Evolutionary conservation across 2,888 invertebrate genomes (phyloP), one percentile per base, ranked within the genome.

Genomic region (Pediacus dermestoides): DNA sequence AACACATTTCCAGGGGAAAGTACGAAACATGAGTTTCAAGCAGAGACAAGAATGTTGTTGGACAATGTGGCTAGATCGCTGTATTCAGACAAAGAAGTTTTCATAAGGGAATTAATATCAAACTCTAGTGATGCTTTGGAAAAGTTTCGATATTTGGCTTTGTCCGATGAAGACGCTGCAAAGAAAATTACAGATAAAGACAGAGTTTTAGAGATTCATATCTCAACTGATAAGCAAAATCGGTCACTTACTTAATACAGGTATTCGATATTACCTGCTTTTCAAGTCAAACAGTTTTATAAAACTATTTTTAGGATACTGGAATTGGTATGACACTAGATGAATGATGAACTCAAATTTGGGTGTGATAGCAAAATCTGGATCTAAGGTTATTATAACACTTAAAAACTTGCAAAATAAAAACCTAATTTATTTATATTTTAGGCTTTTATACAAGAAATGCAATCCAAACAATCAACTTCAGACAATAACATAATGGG

Each of bases 1-100:
- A 25, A 14, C 39, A 22, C 28, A 22, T 30, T 62, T 55, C 25
- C 45, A 75, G 76, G 81, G 10, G 80, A 81, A 56, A 58, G 58
- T 31, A 58, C 61, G 4, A 86, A 85, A 62, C 85, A 85, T 70
- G 93, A 95, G 66, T 97, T 97, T 66, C 92, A 96, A 69, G 96
- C 97, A 0, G 97, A 97, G 73, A 97, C 96, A 0, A 76, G 87
- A 44, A 94, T 94, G 86, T 68, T 97, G 23, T 71, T 97, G 31
- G 94, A 97, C 66, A 97, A 97, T 68, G 97, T 97, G 1, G 97
- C 97, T 1, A 85, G 91, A 62, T 96, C 96, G 1, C 72, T 97
- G 21, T 97, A 97, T 70, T 96, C 96, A 0, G 95, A 97, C 57
- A 95, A 94, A 70, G 96, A 97, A 76, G 94, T 97, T 4, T 97